Conservation (phyloP, 2,888 invertebrate genomes). For the Saturnia japonica region DNA sequence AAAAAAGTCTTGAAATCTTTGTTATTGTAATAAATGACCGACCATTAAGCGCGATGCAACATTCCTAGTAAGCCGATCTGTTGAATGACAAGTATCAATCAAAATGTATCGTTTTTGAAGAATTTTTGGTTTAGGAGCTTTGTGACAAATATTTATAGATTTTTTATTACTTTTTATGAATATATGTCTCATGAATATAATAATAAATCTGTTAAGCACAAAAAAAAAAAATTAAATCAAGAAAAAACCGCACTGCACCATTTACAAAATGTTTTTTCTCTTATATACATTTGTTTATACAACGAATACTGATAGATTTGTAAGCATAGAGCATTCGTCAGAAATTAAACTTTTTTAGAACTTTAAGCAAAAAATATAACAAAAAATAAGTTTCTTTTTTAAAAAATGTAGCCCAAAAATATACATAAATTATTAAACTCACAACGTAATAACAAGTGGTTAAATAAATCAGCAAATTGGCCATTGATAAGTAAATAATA, state of each 20-base stretch:
- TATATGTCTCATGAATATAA: background rate
- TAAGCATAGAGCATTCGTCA: background rate
- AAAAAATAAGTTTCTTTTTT: too few species aligned
- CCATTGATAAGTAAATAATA: too few species aligned
- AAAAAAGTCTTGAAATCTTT: slow-evolving; percentile 13
- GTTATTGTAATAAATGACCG: slow-evolving; percentile 19
- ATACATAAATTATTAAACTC: too few species aligned
- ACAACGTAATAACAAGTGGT: too few species aligned
- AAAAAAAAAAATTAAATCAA: background rate
- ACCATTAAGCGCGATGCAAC: slow-evolving; percentile 18
- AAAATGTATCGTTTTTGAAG: slow-evolving; percentile 25
- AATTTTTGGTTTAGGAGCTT: slow-evolving; percentile 25
- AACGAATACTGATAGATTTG: background rate
- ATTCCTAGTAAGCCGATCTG: slow-evolving; percentile 14
- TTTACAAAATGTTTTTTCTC: too few species aligned
- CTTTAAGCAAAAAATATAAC: too few species aligned
- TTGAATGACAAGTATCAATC: slow-evolving; percentile 49
- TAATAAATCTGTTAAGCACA: background rate
- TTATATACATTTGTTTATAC: background rate
- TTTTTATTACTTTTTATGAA: background rate
- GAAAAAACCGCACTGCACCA: background rate
- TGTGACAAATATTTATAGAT: background rate
- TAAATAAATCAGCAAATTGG: too few species aligned
- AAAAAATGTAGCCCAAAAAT: too few species aligned
- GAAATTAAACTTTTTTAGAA: too few species aligned